Evolutionary conservation across 2,113 vertebrate genomes (phyloP).

Genomic region (Mystacornis crossleyi): DNA sequence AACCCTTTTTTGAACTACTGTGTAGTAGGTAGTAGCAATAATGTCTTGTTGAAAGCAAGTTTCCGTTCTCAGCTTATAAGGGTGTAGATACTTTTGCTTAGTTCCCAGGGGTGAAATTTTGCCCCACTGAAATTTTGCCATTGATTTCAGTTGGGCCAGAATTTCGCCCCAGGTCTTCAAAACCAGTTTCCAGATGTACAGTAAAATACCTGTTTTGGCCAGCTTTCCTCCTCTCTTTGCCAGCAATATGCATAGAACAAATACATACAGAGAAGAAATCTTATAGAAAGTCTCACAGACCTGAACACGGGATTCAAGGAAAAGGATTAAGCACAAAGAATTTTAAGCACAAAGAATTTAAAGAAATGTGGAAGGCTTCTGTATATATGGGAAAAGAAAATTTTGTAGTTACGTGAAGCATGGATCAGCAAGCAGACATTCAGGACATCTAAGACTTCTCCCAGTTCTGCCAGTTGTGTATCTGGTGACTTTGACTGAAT

Average conservation of each 20-base stretch:
- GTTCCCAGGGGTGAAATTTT: constrained; percentile 49
- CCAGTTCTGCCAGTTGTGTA: not conserved
- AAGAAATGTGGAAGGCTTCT: not conserved
- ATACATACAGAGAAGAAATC: not conserved
- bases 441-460: not conserved
- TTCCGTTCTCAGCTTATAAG: constrained; percentile 38
- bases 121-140: constrained; percentile 26
- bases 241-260: not conserved
- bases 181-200: constrained; percentile 41
- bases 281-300: not conserved
- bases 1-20: not conserved
- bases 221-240: not conserved
- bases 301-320: not conserved
- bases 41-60: constrained; percentile 8
- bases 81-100: constrained; percentile 7
- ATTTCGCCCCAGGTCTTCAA: constrained; percentile 4
- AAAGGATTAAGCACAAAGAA: no score
- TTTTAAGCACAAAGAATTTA: not conserved
- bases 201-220: constrained; percentile 42
- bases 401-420: not conserved
- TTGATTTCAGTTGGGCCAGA: constrained; percentile 30
- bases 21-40: not conserved
- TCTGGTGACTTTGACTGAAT: not conserved
- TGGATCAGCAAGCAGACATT: not conserved
- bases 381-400: not conserved